Conservation (phyloP, 2,888 invertebrate genomes). For the Agrenia bidenticulata region DNA sequence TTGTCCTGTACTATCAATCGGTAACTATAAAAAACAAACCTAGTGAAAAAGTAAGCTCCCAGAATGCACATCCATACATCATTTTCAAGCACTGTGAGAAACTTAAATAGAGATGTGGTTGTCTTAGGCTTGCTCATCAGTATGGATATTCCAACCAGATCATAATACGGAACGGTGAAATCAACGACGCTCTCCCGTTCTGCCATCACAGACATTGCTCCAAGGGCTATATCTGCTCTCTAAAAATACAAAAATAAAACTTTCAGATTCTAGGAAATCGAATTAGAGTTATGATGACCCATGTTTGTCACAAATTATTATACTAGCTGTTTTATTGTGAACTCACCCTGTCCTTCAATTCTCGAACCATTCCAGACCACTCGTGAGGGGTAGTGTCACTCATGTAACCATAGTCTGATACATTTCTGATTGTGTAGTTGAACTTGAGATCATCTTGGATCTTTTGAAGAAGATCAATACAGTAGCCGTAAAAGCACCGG, state of each 20-base stretch:
- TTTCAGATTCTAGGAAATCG: slow-evolving; percentile 6
- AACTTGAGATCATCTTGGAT: slow-evolving; percentile 82
- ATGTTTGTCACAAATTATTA: not conserved
- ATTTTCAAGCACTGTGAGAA: slow-evolving; percentile 90
- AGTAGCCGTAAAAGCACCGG: slow-evolving; percentile 70
- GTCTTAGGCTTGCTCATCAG: slow-evolving; percentile 88
- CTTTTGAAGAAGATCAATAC: slow-evolving; percentile 87
- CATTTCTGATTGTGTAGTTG: slow-evolving; percentile 75
- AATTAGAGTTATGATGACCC: no score
- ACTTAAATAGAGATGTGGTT: slow-evolving; percentile 91
- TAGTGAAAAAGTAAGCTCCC: slow-evolving; percentile 91
- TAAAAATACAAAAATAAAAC: slow-evolving; percentile 51
- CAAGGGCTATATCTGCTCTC: slow-evolving; percentile 89
- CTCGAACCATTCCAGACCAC: slow-evolving; percentile 83
- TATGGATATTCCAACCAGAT: slow-evolving; percentile 94
- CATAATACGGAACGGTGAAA: slow-evolving; percentile 97
- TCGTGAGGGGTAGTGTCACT: slow-evolving; percentile 70
- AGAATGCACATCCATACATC: slow-evolving; percentile 96
- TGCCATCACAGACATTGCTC: slow-evolving; percentile 94
- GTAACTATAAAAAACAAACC: slow-evolving; percentile 60
- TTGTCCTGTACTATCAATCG: no score
- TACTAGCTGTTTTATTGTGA: no score
- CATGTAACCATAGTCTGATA: slow-evolving; percentile 81
- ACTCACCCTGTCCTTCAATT: slow-evolving; percentile 69
- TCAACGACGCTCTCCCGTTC: slow-evolving; percentile 91